Conservation (phyloP, 2,113 vertebrate genomes). For the Castor canadensis region DNA sequence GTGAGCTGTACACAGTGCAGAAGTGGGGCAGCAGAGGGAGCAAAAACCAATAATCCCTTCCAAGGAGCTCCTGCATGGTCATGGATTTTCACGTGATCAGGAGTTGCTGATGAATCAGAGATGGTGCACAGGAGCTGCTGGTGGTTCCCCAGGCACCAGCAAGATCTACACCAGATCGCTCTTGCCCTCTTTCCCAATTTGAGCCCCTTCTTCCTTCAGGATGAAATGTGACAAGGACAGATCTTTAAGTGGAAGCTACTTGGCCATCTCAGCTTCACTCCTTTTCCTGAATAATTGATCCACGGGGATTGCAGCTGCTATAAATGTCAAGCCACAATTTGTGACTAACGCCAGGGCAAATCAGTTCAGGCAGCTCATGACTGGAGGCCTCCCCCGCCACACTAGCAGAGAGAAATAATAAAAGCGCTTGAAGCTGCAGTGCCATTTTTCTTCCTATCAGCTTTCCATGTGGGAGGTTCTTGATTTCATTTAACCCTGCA, state of each 20-base stretch:
- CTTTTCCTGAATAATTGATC: conserved; percentile 59
- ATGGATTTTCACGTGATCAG: background rate
- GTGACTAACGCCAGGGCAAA: background rate
- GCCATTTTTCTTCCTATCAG: conserved; percentile 36
- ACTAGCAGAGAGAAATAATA: background rate
- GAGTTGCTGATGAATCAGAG: background rate
- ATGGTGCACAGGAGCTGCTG: background rate
- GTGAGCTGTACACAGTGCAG: background rate
- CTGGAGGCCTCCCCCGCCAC: background rate
- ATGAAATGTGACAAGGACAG: background rate
- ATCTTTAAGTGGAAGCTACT: background rate
- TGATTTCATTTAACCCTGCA: background rate
- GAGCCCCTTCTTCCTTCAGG: background rate
- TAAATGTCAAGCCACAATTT: conserved; percentile 48
- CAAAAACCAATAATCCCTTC: background rate
- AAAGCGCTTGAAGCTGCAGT: fast-evolving
- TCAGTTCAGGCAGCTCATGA: background rate
- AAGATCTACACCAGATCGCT: background rate
- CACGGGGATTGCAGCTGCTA: background rate
- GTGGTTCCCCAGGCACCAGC: fast-evolving
- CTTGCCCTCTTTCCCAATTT: background rate
- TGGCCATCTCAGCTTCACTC: background rate
- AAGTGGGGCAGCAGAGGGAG: background rate
- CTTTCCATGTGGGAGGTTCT: background rate
- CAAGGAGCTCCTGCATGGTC: background rate